Base-by-base conservation (phyloP, 2,888 invertebrate genomes). In the Parnassius orleans region DNA sequence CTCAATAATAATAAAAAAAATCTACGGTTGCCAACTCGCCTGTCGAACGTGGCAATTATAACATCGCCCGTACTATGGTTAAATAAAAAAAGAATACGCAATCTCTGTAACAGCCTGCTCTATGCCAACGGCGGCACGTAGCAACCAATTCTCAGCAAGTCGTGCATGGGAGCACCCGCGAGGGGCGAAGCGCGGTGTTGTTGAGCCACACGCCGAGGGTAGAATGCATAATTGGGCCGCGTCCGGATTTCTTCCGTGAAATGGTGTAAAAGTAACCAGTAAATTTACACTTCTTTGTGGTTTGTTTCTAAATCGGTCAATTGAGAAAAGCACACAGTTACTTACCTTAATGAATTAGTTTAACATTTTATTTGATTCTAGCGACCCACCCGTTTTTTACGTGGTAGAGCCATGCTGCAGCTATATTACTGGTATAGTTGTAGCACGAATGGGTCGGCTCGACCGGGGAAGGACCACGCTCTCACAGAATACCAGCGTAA, bases 141-240 rank as follows among this genome's bases (percentile, higher is more conserved):
- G 42, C 44, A n/a, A 55, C 57, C 61, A 54, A 61, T 65, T 65
- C 52, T 58, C 54, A 47, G 58, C 43, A 61, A 55, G 55, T 42
- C 55, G 58, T n/a, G 57, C 57, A 14, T 41, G 47, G 47, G 55
- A 2, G 48, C 24, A 50, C 15, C 44, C 11, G n/a, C 60, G 47
- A 15, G 59, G 53, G 14, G 41, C 24, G 54, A 33, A 2, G 46
- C 51, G 42, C 11, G 46, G 53, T 50, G n/a, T 42, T 5, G 19
- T n/a, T 24, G n/a, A 5, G 63, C 42, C 15, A 52, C 42, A 53
- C 56, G 24, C 44, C 65, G 62, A 65, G 69, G 68, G 69, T 51
- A 57, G 69, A 72, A 72, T 72, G 70, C 68, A 67, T 70, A 72
- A 72, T 70, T 67, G 68, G 65, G 67, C 57, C 58, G 63, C 64